These are phyloP conservation scores for Himalopsyche kuldschensis DNA, from an alignment of 2,888 invertebrate genomes.

Conservation along the genomic window DNA sequence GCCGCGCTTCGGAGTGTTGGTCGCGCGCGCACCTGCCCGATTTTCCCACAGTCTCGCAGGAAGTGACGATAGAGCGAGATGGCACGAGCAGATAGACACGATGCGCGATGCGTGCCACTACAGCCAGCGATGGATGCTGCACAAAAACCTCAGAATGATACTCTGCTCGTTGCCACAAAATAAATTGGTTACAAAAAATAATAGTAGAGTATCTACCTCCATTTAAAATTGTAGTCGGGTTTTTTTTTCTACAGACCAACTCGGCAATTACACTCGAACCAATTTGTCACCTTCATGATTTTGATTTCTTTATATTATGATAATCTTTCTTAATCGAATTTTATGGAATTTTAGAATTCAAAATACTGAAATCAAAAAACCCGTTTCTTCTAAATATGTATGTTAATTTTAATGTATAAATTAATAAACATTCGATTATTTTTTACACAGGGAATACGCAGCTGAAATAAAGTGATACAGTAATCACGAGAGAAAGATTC, in stretches of 20 bases:
- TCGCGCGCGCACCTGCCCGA: slow-evolving; percentile 57
- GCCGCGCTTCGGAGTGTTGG: neutral
- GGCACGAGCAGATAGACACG: slow-evolving; percentile 29
- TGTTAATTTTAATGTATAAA: no score
- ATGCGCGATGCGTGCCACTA: neutral
- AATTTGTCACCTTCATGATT: neutral
- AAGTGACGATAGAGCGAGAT: slow-evolving; percentile 51
- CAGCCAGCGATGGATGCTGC: neutral
- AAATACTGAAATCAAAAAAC: no score
- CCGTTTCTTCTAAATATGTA: no score
- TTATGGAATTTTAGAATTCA: no score
- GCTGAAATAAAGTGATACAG: no score
- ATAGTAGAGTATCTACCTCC: neutral
- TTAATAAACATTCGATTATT: no score
- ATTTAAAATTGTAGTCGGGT: neutral
- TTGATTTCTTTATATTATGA: neutral
- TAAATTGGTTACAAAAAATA: neutral
- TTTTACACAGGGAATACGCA: no score
- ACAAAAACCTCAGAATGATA: neutral
- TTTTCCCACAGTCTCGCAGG: slow-evolving; percentile 62
- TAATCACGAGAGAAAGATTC: no score
- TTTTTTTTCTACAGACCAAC: neutral
- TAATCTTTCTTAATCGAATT: no score
- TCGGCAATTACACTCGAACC: neutral
- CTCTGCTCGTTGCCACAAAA: neutral